Percentiles rank a stretch among this genome's conserved stretches.
Evolutionary conservation across 2,888 invertebrate genomes (phyloP).

Genomic region (Esperia sulphurella): DNA sequence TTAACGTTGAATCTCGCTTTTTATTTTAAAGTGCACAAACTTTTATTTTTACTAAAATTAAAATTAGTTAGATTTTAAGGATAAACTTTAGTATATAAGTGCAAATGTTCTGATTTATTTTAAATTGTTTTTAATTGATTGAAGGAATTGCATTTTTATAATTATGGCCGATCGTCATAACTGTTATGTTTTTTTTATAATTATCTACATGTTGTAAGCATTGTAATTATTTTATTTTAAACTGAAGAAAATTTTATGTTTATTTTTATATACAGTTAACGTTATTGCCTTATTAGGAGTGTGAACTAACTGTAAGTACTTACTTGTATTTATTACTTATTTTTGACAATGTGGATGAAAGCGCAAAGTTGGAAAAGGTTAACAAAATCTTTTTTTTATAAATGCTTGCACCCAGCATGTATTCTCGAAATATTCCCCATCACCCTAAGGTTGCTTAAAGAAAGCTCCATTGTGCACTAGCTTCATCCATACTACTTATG

Average conservation of each 20-base stretch:
- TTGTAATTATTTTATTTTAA: background rate
- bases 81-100: no score
- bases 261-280: conserved; percentile 2
- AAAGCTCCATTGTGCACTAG: no score
- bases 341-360: no score
- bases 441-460: no score
- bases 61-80: background rate
- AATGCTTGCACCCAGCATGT: no score
- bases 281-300: conserved; percentile 14
- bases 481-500: no score
- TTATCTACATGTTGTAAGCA: no score
- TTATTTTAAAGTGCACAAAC: background rate
- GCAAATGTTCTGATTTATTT: no score
- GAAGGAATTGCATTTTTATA: background rate
- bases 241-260: background rate
- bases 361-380: no score
- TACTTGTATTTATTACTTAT: background rate
- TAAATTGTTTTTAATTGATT: no score
- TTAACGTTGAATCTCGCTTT: background rate
- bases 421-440: no score
- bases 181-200: background rate
- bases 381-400: no score
- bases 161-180: background rate
- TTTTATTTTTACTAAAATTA: background rate
- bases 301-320: conserved; percentile 6